Percentiles rank a stretch among this genome's conserved stretches.
These are phyloP conservation scores for Caenorhabditis inopinata DNA, from an alignment of 1,140 invertebrate genomes.

Conservation along the genomic window DNA sequence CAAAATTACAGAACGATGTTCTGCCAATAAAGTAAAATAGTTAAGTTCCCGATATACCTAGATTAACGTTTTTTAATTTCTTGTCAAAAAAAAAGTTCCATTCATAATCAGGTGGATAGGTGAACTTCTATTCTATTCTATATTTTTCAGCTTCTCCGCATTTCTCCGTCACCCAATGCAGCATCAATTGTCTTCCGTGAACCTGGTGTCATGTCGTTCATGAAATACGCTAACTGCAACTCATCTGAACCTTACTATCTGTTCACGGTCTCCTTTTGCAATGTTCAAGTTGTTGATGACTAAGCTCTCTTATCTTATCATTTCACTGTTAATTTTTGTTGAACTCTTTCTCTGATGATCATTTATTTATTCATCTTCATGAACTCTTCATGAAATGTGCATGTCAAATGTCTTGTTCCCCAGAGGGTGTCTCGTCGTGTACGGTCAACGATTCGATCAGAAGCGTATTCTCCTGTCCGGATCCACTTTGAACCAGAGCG, in stretches of 20 bases:
- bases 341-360: background rate
- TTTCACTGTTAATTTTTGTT: background rate
- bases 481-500: background rate
- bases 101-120: too few species aligned
- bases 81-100: too few species aligned
- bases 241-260: background rate
- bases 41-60: too few species aligned
- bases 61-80: too few species aligned
- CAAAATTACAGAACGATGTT: too few species aligned
- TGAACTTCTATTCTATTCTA: too few species aligned
- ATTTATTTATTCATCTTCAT: background rate
- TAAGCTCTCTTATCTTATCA: background rate
- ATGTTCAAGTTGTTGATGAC: slow-evolving; percentile 1
- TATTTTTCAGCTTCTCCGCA: background rate
- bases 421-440: background rate
- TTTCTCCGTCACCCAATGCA: background rate
- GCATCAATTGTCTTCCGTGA: background rate
- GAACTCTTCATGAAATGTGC: too few species aligned
- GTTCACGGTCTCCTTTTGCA: background rate
- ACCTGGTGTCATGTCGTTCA: background rate
- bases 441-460: slow-evolving; percentile 3
- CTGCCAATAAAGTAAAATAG: too few species aligned
- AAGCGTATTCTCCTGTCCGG: background rate
- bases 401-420: background rate
- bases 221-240: slow-evolving; percentile 16